A percentile compares a stretch with the other conserved stretches of the same genome.
These are phyloP conservation scores for Heterodera filipjevi DNA, from an alignment of 2,888 invertebrate species.

Conservation along the genomic window DNA sequence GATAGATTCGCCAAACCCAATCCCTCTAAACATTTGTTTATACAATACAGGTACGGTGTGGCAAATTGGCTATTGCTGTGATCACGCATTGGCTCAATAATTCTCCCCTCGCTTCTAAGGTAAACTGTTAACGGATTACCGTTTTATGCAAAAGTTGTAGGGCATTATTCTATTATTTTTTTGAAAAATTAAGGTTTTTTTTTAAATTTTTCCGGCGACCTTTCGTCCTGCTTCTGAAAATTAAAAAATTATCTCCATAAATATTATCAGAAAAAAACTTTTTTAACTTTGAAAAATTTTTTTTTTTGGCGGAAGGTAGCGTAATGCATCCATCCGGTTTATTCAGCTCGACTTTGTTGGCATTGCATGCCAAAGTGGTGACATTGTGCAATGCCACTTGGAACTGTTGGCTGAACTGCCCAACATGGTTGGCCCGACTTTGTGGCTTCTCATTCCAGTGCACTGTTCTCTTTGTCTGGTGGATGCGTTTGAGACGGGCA, in stretches of 20 bases:
- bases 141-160: too few relatives aligned
- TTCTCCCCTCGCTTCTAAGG: not conserved
- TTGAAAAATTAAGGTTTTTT: not conserved
- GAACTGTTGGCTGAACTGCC: not conserved
- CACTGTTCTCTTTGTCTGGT: slow-evolving; percentile 18
- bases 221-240: too few relatives aligned
- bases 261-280: too few relatives aligned
- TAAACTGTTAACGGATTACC: not conserved
- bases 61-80: slow-evolving; percentile 24
- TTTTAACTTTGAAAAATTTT: too few relatives aligned
- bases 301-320: too few relatives aligned
- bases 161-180: not conserved
- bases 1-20: too few relatives aligned
- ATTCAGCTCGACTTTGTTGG: slow-evolving; percentile 23
- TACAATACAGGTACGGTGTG: slow-evolving; percentile 8
- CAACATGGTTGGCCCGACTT: slow-evolving; percentile 22
- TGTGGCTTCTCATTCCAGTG: slow-evolving; percentile 22
- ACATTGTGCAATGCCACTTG: slow-evolving; percentile 18
- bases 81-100: slow-evolving; percentile 16
- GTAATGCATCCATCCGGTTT: too few relatives aligned
- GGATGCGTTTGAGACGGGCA: slow-evolving; percentile 12
- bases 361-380: slow-evolving; percentile 17
- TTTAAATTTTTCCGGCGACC: too few relatives aligned
- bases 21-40: too few relatives aligned
- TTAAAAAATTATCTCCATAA: too few relatives aligned